Conservation (phyloP, 2,888 invertebrate genomes). For the Caenorhabditis plicata region DNA sequence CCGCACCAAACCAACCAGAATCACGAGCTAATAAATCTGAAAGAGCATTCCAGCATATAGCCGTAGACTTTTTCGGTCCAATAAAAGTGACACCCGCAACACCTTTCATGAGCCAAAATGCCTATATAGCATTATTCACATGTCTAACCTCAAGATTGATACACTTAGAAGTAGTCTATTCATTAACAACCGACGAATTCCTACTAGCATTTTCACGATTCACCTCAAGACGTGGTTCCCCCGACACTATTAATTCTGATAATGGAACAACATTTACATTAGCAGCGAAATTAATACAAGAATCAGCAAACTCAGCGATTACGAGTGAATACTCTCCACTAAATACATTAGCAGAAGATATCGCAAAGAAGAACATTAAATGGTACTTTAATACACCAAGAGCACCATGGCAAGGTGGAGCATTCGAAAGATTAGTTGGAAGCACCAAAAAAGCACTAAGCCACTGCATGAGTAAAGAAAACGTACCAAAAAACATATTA, state of each 20-base stretch:
- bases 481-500: neutral
- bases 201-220: constrained; percentile 7
- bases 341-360: neutral
- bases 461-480: neutral
- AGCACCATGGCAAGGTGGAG: constrained; percentile 5
- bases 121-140: constrained; percentile 7
- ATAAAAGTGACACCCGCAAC: neutral
- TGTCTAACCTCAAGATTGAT: constrained; percentile 8
- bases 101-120: neutral
- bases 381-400: constrained; percentile 1
- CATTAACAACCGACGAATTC: constrained; percentile 5
- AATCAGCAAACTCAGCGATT: neutral
- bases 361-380: neutral
- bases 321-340: too few species aligned
- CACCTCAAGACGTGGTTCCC: constrained; percentile 4
- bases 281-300: constrained; percentile 1
- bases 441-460: neutral
- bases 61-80: constrained; percentile 4
- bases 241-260: constrained; percentile 6
- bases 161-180: constrained; percentile 4
- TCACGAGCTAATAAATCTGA: neutral
- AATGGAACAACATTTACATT: constrained; percentile 9
- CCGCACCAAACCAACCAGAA: neutral
- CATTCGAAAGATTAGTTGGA: constrained; percentile 3
- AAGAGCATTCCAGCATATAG: constrained; percentile 5